Evolutionary conservation across 2,113 vertebrate species (phyloP).

Genomic region (Cepphus grylle): DNA sequence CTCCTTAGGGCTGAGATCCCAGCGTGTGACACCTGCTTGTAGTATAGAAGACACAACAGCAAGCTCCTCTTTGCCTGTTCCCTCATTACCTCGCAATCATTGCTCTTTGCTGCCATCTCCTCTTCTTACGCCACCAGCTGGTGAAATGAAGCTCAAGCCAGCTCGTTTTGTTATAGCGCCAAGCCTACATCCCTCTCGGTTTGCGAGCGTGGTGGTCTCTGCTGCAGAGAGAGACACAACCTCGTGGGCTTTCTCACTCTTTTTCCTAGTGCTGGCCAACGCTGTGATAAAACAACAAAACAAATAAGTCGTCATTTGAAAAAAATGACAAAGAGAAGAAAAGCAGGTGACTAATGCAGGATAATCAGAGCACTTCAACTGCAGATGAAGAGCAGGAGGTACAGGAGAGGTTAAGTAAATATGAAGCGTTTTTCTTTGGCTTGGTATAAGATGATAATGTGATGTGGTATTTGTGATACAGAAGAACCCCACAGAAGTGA

Average conservation of each 20-base stretch:
- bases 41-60: rapidly evolving
- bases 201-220: not conserved
- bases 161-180: rapidly evolving
- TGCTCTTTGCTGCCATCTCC: not conserved
- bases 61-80: not conserved
- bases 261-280: not conserved
- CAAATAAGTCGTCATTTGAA: not conserved
- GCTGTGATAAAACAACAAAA: not conserved
- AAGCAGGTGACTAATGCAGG: not conserved
- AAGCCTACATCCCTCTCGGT: rapidly evolving
- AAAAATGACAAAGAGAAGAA: not conserved
- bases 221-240: not conserved
- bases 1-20: not conserved
- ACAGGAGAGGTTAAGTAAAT: not conserved
- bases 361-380: not conserved
- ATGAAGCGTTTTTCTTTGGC: not conserved
- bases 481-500: not conserved
- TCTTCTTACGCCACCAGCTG: not conserved
- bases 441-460: not conserved
- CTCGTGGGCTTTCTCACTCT: not conserved
- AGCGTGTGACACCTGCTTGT: not conserved
- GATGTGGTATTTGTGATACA: not conserved
- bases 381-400: not conserved
- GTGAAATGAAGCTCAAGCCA: not conserved
- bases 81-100: not conserved